Percentiles rank a stretch among this genome's conserved stretches.
phyloP scores from a whole-genome alignment of 2,888 invertebrate species.

The Melanotus villosus region DNA sequence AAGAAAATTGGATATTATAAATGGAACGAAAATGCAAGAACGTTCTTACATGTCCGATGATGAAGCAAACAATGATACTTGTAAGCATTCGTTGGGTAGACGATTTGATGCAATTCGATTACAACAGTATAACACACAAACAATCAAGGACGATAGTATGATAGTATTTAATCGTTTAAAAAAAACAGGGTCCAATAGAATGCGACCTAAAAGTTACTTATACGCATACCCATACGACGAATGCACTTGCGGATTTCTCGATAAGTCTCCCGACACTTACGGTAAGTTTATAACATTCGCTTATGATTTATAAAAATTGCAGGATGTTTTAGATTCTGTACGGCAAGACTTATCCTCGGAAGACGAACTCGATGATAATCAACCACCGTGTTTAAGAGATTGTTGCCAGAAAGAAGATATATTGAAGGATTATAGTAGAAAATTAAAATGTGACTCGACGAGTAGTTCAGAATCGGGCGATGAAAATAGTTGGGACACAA shows the following conservation, averaged over 20 bases:
- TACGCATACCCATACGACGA: constrained; percentile 61
- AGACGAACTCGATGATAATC: too few relatives aligned
- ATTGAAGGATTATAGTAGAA: too few relatives aligned
- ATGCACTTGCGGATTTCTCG: constrained; percentile 57
- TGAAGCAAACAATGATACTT: constrained; percentile 47
- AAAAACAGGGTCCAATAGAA: constrained; percentile 21
- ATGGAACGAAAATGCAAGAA: constrained; percentile 29
- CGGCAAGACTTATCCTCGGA: too few relatives aligned
- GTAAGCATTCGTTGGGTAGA: constrained; percentile 22
- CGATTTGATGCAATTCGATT: constrained; percentile 29
- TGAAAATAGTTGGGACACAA: constrained; percentile 3
- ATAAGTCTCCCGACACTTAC: neutral
- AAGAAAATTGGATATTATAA: constrained; percentile 43
- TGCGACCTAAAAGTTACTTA: constrained; percentile 56
- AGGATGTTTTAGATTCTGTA: neutral
- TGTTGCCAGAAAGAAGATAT: too few relatives aligned
- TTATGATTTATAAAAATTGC: neutral
- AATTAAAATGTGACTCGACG: too few relatives aligned
- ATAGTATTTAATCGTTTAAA: constrained; percentile 40
- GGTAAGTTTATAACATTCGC: neutral
- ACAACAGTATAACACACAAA: neutral
- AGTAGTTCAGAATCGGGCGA: neutral
- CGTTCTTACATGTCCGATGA: constrained; percentile 47
- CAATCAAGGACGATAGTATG: constrained; percentile 48
- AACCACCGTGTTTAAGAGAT: too few relatives aligned